phyloP scores from a whole-genome alignment of 2,797 vertebrate genomes.

The Antennarius maculatus region DNA sequence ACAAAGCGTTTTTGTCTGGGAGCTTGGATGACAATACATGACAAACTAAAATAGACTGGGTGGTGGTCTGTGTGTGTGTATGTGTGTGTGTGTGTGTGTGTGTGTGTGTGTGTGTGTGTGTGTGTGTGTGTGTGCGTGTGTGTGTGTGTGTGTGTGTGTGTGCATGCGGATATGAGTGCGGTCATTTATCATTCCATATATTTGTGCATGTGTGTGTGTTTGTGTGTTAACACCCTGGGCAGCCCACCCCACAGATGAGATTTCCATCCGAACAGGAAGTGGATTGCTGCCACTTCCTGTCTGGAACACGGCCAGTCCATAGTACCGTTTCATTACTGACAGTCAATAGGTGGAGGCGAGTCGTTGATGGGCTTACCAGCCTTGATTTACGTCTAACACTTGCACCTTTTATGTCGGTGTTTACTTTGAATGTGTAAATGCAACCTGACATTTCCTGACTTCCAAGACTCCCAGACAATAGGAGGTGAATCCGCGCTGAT shows the following conservation, averaged over 20 bases:
- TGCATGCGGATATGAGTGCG: no score
- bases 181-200: slow-evolving; percentile 45
- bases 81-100: slow-evolving; percentile 36
- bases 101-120: slow-evolving; percentile 39
- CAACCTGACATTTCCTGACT: slow-evolving; percentile 58
- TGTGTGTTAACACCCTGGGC: slow-evolving; percentile 71
- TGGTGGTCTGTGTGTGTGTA: slow-evolving; percentile 63
- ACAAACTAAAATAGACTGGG: slow-evolving; percentile 78
- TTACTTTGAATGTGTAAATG: slow-evolving; percentile 53
- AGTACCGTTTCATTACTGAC: slow-evolving; percentile 39
- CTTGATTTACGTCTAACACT: slow-evolving; percentile 57
- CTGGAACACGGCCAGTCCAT: slow-evolving; percentile 72
- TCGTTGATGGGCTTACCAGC: slow-evolving; percentile 15
- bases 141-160: slow-evolving; percentile 32
- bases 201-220: slow-evolving; percentile 42
- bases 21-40: slow-evolving; percentile 78
- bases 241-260: slow-evolving; percentile 86
- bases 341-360: slow-evolving; percentile 3
- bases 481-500: slow-evolving; percentile 44
- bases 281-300: slow-evolving; percentile 92
- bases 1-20: slow-evolving; percentile 72
- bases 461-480: slow-evolving; percentile 55
- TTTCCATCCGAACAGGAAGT: slow-evolving; percentile 90
- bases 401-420: slow-evolving; percentile 56
- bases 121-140: slow-evolving; percentile 38